Evolutionary conservation across 2,888 invertebrate genomes (phyloP).

Genomic region (Cataglyphis cursor): DNA sequence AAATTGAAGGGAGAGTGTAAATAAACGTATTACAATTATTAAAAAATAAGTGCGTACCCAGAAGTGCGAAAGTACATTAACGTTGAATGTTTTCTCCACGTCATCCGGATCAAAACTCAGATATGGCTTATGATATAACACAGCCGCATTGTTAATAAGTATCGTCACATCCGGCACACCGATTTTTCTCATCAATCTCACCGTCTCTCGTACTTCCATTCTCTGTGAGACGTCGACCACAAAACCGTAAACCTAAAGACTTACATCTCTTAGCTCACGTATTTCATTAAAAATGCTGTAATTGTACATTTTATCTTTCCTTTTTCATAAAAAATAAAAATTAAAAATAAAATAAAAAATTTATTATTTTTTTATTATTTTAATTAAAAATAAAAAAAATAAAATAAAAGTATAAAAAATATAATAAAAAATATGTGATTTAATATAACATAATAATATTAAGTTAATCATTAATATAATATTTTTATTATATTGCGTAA

Average conservation of each 20-base stretch:
- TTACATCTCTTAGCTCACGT: background rate
- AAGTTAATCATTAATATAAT: too few species aligned
- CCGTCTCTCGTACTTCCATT: slow-evolving; percentile 76
- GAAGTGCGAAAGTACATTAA: slow-evolving; percentile 87
- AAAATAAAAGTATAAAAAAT: too few species aligned
- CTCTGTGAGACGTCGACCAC: slow-evolving; percentile 81
- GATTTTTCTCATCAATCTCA: slow-evolving; percentile 77
- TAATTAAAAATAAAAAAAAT: too few species aligned
- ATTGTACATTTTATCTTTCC: background rate
- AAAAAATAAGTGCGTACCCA: slow-evolving; percentile 83
- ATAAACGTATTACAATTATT: background rate
- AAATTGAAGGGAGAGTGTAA: background rate
- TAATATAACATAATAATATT: too few species aligned
- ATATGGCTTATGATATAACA: slow-evolving; percentile 85
- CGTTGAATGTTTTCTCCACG: slow-evolving; percentile 83
- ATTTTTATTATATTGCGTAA: background rate
- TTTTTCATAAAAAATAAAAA: background rate
- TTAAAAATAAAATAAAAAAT: background rate
- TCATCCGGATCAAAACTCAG: slow-evolving; percentile 83
- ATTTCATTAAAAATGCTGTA: background rate
- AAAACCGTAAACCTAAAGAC: slow-evolving; percentile 79
- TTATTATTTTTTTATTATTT: too few species aligned
- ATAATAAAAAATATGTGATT: too few species aligned
- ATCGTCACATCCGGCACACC: slow-evolving; percentile 86
- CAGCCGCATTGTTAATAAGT: slow-evolving; percentile 87